Percentiles rank a stretch among this genome's conserved stretches.
These are phyloP conservation scores for Aphelenchoides fujianensis DNA, from an alignment of 1,140 invertebrate species.

Conservation along the genomic window DNA sequence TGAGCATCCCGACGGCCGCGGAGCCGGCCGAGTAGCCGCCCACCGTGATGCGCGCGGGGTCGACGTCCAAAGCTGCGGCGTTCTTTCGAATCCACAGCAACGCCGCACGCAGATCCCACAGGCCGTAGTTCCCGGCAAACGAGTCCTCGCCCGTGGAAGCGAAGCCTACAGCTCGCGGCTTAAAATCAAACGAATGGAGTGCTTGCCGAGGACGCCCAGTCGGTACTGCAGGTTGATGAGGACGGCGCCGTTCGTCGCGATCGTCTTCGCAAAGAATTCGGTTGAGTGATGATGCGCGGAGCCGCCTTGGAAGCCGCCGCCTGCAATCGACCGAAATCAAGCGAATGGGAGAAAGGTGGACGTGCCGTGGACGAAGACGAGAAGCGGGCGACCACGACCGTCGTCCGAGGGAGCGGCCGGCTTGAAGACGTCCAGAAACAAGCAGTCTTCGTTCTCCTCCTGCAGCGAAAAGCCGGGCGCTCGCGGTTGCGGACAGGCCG, in stretches of 20 bases:
- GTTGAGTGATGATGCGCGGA: conserved; percentile 15
- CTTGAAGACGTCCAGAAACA: conserved; percentile 36
- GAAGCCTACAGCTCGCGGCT: conserved; percentile 39
- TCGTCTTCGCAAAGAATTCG: conserved; percentile 14
- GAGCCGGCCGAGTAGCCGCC: conserved; percentile 32
- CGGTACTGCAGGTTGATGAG: conserved; percentile 36
- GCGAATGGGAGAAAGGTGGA: background rate
- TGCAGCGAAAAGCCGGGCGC: background rate
- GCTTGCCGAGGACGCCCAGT: conserved; percentile 29
- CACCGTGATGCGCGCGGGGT: conserved; percentile 52
- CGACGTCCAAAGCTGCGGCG: conserved; percentile 67
- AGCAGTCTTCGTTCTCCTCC: conserved; percentile 38
- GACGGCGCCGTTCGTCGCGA: conserved; percentile 24
- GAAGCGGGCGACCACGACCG: conserved; percentile 38
- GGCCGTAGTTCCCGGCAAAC: conserved; percentile 62
- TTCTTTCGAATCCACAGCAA: conserved; percentile 62
- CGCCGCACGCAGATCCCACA: conserved; percentile 62
- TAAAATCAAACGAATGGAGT: background rate
- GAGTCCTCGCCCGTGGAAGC: conserved; percentile 57
- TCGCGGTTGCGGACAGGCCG: conserved; percentile 27
- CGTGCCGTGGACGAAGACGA: conserved; percentile 58
- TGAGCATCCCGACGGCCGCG: conserved; percentile 23
- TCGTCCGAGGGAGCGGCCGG: conserved; percentile 5
- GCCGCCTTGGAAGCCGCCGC: conserved; percentile 28
- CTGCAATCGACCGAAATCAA: background rate